Evolutionary conservation across 1,140 invertebrate species (phyloP).

Genomic region (Tetramorium parvispinum): DNA sequence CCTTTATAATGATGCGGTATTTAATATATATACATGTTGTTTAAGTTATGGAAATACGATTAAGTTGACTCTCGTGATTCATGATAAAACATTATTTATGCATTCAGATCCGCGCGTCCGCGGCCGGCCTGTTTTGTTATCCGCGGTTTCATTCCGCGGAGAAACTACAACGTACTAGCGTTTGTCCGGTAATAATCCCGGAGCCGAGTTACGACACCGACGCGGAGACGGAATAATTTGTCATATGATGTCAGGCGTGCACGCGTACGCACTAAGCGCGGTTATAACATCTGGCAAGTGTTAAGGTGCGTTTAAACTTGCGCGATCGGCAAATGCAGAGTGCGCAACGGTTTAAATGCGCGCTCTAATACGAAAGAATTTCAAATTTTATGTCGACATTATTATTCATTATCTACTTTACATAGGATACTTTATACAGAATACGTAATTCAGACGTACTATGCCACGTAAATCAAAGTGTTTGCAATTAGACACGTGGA

Average conservation of each 20-base stretch:
- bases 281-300: constrained; percentile 41
- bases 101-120: constrained; percentile 14
- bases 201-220: constrained; percentile 51
- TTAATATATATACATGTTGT: neutral
- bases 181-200: constrained; percentile 32
- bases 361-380: neutral
- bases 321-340: neutral
- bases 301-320: constrained; percentile 35
- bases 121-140: constrained; percentile 26
- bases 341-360: too few relatives aligned
- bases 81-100: constrained; percentile 36
- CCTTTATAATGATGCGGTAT: neutral
- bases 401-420: neutral
- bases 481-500: neutral
- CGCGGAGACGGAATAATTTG: constrained; percentile 51
- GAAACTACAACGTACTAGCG: neutral
- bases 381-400: neutral
- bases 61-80: neutral
- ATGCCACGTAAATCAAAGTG: neutral
- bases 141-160: constrained; percentile 7
- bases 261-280: constrained; percentile 2
- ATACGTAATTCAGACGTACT: neutral
- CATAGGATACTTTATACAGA: neutral
- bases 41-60: constrained; percentile 21
- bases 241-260: constrained; percentile 50